Conservation (phyloP, 2,888 invertebrate species). For the Rotaria macrura region DNA sequence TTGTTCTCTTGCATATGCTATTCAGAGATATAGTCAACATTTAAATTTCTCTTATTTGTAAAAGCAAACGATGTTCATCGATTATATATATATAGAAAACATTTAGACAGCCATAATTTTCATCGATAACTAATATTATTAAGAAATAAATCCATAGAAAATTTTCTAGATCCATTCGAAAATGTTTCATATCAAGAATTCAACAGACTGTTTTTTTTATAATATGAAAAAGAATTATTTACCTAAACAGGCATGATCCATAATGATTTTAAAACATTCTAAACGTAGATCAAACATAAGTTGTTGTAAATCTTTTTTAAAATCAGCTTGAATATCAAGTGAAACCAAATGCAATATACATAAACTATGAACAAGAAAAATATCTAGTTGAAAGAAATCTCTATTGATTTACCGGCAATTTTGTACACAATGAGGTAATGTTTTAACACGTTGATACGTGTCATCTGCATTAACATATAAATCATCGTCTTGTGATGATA, state of each 20-base stretch:
- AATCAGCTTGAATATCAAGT: conserved; percentile 14
- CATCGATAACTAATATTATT: too few species aligned
- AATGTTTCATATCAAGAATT: too few species aligned
- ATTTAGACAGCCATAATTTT: too few species aligned
- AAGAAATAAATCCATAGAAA: too few species aligned
- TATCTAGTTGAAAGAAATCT: too few species aligned
- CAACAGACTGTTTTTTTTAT: too few species aligned
- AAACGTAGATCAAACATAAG: conserved; percentile 29
- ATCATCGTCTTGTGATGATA: neutral
- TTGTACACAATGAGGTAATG: conserved; percentile 30
- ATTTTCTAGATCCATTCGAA: too few species aligned
- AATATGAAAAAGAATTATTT: neutral
- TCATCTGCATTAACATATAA: neutral
- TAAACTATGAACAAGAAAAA: neutral
- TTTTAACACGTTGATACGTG: conserved; percentile 24
- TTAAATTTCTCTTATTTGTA: too few species aligned
- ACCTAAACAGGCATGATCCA: conserved; percentile 10
- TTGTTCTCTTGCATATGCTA: too few species aligned
- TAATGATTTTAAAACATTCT: conserved; percentile 28
- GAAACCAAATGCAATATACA: conserved; percentile 23
- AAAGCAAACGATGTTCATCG: too few species aligned
- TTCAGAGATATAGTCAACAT: too few species aligned
- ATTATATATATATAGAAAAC: too few species aligned
- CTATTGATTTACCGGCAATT: neutral
- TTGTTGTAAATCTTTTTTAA: neutral